These are phyloP conservation scores for Grantiella picta DNA, from an alignment of 2,113 vertebrate species.

Conservation along the genomic window DNA sequence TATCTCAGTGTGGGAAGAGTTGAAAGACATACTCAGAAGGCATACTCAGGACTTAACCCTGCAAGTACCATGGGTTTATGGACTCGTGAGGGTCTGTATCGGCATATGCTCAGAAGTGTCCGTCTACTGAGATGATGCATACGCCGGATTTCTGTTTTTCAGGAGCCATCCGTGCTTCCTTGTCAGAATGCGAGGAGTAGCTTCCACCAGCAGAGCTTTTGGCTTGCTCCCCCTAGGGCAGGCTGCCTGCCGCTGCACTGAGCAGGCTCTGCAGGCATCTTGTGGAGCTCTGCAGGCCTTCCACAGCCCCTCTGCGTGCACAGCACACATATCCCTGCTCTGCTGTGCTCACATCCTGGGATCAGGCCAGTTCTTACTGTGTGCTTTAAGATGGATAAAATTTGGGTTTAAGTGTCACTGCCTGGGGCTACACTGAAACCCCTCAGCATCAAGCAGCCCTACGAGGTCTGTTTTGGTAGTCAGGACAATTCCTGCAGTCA, in stretches of 20 bases:
- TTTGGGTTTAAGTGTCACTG: neutral
- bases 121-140: neutral
- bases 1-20: slow-evolving; percentile 48
- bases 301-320: neutral
- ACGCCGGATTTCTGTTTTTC: neutral
- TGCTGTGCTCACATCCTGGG: neutral
- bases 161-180: neutral
- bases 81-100: neutral
- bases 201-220: neutral
- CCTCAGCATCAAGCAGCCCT: neutral
- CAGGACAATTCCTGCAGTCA: neutral
- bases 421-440: neutral
- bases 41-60: slow-evolving; percentile 12
- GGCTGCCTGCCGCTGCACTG: neutral
- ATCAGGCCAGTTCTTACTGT: neutral
- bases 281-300: neutral
- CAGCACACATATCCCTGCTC: neutral
- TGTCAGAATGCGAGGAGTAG: neutral
- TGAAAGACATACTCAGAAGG: slow-evolving; percentile 39
- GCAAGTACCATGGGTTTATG: neutral
- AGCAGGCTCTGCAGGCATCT: neutral
- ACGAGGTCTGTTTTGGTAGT: neutral
- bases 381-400: neutral
- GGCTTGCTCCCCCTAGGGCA: neutral
- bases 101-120: neutral